A percentile compares a stretch with the other conserved stretches of the same genome.
Evolutionary conservation across 2,113 vertebrate genomes (phyloP).

Genomic region (Fukomys damarensis): DNA sequence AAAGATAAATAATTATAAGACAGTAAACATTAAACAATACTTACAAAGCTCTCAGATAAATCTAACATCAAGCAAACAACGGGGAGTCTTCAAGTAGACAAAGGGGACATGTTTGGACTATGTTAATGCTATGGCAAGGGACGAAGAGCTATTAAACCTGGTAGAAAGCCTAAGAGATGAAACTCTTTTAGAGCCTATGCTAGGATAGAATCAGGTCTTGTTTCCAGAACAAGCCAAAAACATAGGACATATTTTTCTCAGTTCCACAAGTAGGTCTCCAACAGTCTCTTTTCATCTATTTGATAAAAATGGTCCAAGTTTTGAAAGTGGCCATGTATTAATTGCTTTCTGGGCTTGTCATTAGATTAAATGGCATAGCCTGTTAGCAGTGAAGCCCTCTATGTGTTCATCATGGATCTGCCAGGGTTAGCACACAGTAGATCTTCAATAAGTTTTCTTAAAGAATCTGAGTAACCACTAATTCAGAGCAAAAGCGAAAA

Average conservation of each 20-base stretch:
- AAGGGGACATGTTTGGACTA: neutral
- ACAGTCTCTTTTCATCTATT: constrained; percentile 2
- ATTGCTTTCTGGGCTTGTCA: neutral
- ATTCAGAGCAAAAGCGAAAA: neutral
- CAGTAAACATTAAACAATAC: neutral
- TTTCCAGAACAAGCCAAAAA: neutral
- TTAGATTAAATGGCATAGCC: neutral
- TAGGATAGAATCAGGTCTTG: neutral
- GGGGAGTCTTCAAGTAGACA: neutral
- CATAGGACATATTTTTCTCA: neutral
- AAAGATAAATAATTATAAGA: neutral
- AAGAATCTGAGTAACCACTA: neutral
- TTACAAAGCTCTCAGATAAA: neutral
- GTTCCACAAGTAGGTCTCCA: neutral
- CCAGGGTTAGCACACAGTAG: neutral
- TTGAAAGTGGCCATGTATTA: neutral
- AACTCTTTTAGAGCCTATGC: neutral
- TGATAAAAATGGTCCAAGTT: neutral
- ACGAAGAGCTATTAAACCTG: neutral
- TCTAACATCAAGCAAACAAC: neutral
- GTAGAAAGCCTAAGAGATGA: neutral
- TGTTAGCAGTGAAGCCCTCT: neutral
- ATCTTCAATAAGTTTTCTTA: neutral
- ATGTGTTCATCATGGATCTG: neutral
- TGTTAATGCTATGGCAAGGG: too few relatives aligned